Evolutionary conservation across 2,113 vertebrate species (phyloP).

Genomic region (Pedionomus torquatus): DNA sequence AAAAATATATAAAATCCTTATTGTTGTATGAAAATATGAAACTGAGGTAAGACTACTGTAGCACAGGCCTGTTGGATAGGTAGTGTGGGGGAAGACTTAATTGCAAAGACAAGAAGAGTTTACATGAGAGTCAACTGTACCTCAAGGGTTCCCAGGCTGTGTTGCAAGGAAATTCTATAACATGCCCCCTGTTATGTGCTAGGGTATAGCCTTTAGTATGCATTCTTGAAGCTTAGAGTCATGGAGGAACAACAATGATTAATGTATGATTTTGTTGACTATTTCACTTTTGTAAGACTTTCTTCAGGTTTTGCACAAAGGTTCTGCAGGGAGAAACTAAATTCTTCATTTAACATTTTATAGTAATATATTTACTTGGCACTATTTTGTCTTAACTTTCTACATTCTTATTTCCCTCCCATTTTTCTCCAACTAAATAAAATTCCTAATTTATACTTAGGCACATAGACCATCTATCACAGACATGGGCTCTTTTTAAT

Average conservation of each 20-base stretch:
- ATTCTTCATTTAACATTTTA: not conserved
- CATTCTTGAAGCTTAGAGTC: not conserved
- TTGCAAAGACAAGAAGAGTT: not conserved
- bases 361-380: not conserved
- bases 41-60: not conserved
- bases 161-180: not conserved
- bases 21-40: not conserved
- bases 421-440: not conserved
- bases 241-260: not conserved
- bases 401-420: not conserved
- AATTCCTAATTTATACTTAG: not conserved
- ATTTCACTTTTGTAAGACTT: not conserved
- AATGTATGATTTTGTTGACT: not conserved
- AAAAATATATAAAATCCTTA: not conserved
- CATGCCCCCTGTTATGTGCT: not conserved
- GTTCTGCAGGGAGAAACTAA: not conserved
- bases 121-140: not conserved
- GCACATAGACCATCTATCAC: not conserved
- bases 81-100: rapidly evolving
- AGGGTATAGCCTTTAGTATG: not conserved
- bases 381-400: not conserved
- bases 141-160: not conserved
- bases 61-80: not conserved
- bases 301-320: not conserved
- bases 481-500: rapidly evolving